Evolutionary conservation across 35 echinoderm and acorn worm genomes (phyloP), one percentile per base, ranked within the genome.

Genomic region (Apostichopus parvimensis): DNA sequence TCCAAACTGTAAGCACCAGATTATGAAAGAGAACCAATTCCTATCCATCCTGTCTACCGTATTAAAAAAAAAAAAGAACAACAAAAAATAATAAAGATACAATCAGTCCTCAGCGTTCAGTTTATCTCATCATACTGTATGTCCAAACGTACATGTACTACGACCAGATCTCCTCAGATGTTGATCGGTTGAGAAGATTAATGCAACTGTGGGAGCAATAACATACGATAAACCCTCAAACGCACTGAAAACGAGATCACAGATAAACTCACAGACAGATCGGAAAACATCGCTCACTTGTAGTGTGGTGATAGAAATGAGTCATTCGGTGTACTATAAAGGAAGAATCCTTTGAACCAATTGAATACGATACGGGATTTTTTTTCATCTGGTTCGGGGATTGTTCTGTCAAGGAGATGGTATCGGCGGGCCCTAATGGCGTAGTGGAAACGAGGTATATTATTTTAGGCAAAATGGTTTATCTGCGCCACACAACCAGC

Each of bases 201-300:
- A 17, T 59, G 81, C 81, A 84, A 84, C 81, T 59, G 81, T 84
- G 81, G 54, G 81, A 58, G 81, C 81, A 84, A 58, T 60, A 17
- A 18, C 9, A 22, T 84, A 84, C 23, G 57, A 84, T 59, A 75
- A 75, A 75, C 71, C 71, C 81, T 56, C n/a, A 84, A 20, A 56
- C 54, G n/a, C 52, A 22, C 10, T 20, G 57, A n/a, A 7, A 13
- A 20, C 24, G 10, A 21, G 14, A 11, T 18, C 13, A 59, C 28
- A 53, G 26, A 80, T 52, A 84, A 8, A 57, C 56, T 80, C 54
- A 58, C 55, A 24, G 4, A 84, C 81, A 56, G 57, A 56, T 58
- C 9, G 4, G 81, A 84, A 84, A 84, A 15, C 78, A 53, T 45
- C 34, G 34, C 34, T 45, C 34, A 45, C 34, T 45, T 45, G 28